phyloP scores from a whole-genome alignment of 2,113 vertebrate species.

The Alectura lathami region DNA sequence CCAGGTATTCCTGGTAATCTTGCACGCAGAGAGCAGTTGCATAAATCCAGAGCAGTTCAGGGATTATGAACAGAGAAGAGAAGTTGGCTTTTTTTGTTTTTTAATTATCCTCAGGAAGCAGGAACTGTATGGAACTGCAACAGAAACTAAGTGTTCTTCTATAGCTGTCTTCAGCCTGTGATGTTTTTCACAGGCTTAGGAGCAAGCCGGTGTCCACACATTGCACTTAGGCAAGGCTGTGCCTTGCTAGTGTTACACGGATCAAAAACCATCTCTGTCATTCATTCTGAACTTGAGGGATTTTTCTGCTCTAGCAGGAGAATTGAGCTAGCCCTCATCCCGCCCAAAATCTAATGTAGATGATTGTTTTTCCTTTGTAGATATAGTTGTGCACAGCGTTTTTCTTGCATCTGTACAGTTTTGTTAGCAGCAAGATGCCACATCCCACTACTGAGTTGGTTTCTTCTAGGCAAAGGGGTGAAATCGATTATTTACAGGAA shows the following conservation, averaged over 20 bases:
- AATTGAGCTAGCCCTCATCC: not conserved
- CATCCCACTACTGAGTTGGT: not conserved
- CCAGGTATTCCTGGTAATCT: not conserved
- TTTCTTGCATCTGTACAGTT: not conserved
- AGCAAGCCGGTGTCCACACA: not conserved
- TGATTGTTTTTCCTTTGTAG: not conserved
- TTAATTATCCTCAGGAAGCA: not conserved
- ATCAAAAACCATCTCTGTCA: not conserved
- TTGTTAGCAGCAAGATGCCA: not conserved
- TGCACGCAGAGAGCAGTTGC: not conserved
- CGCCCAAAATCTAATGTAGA: not conserved
- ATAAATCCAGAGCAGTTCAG: not conserved
- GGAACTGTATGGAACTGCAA: not conserved
- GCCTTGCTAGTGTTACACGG: not conserved
- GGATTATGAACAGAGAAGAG: not conserved
- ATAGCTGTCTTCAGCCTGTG: not conserved
- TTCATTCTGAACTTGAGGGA: not conserved
- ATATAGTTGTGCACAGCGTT: not conserved
- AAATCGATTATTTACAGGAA: not conserved
- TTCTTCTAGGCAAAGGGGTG: not conserved
- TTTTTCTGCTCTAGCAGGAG: not conserved
- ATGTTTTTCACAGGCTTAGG: not conserved
- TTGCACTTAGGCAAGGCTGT: not conserved
- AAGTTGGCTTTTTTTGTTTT: rapidly evolving
- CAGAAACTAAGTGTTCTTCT: not conserved